phyloP scores from a whole-genome alignment of 2,888 invertebrate species.

The Dasysyrphus albostriatus region DNA sequence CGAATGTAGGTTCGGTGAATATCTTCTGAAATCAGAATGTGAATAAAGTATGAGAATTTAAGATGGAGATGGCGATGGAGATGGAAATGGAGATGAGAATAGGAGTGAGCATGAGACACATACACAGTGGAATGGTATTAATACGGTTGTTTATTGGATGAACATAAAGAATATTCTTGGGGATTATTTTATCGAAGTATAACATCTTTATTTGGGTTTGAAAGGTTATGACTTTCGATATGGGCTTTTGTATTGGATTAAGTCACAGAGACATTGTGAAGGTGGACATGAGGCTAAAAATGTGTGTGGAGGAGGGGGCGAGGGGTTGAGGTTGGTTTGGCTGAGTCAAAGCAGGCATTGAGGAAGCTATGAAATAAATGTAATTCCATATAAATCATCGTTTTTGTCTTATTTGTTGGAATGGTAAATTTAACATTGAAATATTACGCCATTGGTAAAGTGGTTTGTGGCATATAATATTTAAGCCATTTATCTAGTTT shows the following conservation, averaged over 20 bases:
- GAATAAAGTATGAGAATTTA: conserved; percentile 58
- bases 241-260: conserved; percentile 61
- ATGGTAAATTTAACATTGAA: conserved; percentile 11
- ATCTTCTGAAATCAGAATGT: conserved; percentile 64
- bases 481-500: conserved; percentile 10
- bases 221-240: conserved; percentile 52
- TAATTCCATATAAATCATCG: conserved; percentile 12
- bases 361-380: conserved; percentile 25
- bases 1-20: background rate
- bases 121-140: conserved; percentile 38
- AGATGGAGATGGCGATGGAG: no score
- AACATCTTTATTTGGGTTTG: conserved; percentile 66
- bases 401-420: conserved; percentile 18
- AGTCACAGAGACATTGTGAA: conserved; percentile 35
- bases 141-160: conserved; percentile 68
- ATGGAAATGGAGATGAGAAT: background rate
- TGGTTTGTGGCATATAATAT: conserved; percentile 15
- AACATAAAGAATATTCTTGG: conserved; percentile 55
- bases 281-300: background rate
- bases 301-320: no score
- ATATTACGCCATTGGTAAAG: conserved; percentile 33
- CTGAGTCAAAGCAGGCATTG: background rate
- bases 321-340: background rate
- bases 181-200: conserved; percentile 68
- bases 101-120: background rate